These are phyloP conservation scores for Disparrhopalites patrizii DNA, from an alignment of 2,888 invertebrate genomes.

Conservation along the genomic window DNA sequence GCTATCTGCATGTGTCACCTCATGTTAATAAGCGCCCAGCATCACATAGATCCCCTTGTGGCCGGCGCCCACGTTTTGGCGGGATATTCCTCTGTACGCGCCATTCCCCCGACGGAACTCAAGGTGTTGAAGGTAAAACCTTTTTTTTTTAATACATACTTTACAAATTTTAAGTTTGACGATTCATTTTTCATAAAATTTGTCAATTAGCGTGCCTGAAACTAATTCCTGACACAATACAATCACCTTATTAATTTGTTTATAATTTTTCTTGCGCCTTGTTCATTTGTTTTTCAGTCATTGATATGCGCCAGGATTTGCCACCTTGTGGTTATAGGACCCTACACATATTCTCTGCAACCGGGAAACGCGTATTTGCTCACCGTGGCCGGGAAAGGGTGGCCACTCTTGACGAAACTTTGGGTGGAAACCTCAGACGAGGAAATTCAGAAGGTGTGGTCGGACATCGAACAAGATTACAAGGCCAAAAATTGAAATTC, in stretches of 20 bases:
- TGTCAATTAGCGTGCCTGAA: too few species aligned
- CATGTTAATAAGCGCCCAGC: conserved; percentile 58
- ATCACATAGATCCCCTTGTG: conserved; percentile 56
- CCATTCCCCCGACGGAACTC: conserved; percentile 62
- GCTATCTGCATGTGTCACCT: conserved; percentile 77
- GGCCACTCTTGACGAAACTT: conserved; percentile 62
- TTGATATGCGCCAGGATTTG: conserved; percentile 73
- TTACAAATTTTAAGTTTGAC: too few species aligned
- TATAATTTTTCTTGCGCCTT: too few species aligned
- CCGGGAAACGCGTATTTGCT: conserved; percentile 74
- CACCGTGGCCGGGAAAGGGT: conserved; percentile 67
- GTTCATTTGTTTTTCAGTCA: too few species aligned
- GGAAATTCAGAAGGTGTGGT: conserved; percentile 63
- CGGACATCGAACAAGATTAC: too few species aligned
- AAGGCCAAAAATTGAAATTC: too few species aligned
- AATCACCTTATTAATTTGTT: too few species aligned
- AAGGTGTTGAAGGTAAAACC: conserved; percentile 62
- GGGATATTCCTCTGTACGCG: conserved; percentile 65
- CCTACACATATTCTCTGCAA: conserved; percentile 68
- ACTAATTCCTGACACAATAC: too few species aligned
- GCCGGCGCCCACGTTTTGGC: conserved; percentile 62
- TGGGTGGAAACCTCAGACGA: conserved; percentile 57
- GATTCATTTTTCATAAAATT: too few species aligned
- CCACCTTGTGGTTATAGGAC: conserved; percentile 79
- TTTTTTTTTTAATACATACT: too few species aligned